These are phyloP conservation scores for Acanthochromis polyacanthus DNA, from an alignment of 2,113 vertebrate genomes.

Conservation along the genomic window DNA sequence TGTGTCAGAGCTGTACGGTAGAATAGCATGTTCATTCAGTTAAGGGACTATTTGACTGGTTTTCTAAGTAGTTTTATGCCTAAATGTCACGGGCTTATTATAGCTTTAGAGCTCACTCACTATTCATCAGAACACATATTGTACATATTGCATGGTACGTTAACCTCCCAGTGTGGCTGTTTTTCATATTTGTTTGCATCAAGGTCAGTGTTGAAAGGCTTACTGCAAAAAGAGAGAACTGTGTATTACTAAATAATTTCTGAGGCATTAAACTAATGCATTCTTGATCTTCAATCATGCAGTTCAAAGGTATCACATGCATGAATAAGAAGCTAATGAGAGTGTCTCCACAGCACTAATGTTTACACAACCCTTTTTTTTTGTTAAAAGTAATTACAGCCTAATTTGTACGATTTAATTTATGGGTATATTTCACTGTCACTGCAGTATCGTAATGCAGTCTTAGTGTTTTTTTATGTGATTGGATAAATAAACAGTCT, in stretches of 20 bases:
- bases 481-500: slow-evolving; percentile 60
- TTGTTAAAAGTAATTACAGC: slow-evolving; percentile 52
- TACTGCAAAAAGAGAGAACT: slow-evolving; percentile 24
- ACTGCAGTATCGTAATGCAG: slow-evolving; percentile 33
- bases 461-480: slow-evolving; percentile 14
- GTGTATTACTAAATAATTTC: slow-evolving; percentile 37
- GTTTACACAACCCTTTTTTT: slow-evolving; percentile 58
- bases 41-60: slow-evolving; percentile 44
- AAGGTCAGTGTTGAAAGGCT: slow-evolving; percentile 39
- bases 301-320: slow-evolving; percentile 45
- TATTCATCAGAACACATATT: slow-evolving; percentile 30
- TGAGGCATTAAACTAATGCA: slow-evolving; percentile 36
- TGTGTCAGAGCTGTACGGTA: slow-evolving; percentile 22
- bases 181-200: slow-evolving; percentile 18
- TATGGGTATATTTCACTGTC: slow-evolving; percentile 52
- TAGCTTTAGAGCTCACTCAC: neutral
- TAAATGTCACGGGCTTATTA: slow-evolving; percentile 18
- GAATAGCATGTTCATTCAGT: slow-evolving; percentile 4
- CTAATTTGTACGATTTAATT: slow-evolving; percentile 59
- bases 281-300: slow-evolving; percentile 27
- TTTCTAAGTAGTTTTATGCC: slow-evolving; percentile 10
- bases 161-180: slow-evolving; percentile 15
- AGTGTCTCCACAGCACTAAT: slow-evolving; percentile 41
- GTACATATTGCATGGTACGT: slow-evolving; percentile 51
- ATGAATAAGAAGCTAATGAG: slow-evolving; percentile 50